A percentile compares a stretch with the other conserved stretches of the same genome.
Conservation (phyloP, 2,113 vertebrate genomes). For the Esox niger region DNA sequence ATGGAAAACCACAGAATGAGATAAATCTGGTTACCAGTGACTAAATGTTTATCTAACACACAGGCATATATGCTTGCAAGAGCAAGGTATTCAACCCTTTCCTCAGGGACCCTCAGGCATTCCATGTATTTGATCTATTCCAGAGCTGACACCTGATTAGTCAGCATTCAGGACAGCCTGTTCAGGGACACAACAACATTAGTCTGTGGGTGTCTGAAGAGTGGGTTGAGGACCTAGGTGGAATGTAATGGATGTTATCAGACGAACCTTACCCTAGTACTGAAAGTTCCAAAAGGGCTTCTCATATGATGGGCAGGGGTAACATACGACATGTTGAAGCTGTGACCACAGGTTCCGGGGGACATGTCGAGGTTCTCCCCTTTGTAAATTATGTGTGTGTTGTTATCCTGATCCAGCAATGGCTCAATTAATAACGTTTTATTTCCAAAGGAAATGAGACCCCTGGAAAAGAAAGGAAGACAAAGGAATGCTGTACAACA, state of each 20-base stretch:
- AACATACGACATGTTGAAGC: conserved; percentile 65
- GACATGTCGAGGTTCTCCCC: conserved; percentile 70
- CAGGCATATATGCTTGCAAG: too few species aligned
- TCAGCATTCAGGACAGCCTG: too few species aligned
- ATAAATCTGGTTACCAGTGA: too few species aligned
- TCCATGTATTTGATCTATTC: too few species aligned
- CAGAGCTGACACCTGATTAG: too few species aligned
- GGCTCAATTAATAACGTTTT: conserved; percentile 87
- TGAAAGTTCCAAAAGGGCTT: conserved; percentile 56
- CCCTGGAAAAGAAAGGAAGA: conserved; percentile 74
- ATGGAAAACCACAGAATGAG: too few species aligned
- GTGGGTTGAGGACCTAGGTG: background rate
- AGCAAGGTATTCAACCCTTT: too few species aligned
- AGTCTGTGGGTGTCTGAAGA: too few species aligned
- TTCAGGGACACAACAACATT: too few species aligned
- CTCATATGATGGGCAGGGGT: conserved; percentile 36
- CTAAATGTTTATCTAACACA: too few species aligned
- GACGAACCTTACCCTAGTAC: conserved; percentile 78
- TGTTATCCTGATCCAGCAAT: conserved; percentile 48
- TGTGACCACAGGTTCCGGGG: conserved; percentile 83
- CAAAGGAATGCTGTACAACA: conserved; percentile 17
- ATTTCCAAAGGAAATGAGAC: conserved; percentile 84
- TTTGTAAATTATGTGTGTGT: conserved; percentile 79
- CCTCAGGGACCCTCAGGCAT: too few species aligned
- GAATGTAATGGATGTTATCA: background rate